Evolutionary conservation across 2,113 vertebrate species (phyloP).

Genomic region (Cathartes aura): DNA sequence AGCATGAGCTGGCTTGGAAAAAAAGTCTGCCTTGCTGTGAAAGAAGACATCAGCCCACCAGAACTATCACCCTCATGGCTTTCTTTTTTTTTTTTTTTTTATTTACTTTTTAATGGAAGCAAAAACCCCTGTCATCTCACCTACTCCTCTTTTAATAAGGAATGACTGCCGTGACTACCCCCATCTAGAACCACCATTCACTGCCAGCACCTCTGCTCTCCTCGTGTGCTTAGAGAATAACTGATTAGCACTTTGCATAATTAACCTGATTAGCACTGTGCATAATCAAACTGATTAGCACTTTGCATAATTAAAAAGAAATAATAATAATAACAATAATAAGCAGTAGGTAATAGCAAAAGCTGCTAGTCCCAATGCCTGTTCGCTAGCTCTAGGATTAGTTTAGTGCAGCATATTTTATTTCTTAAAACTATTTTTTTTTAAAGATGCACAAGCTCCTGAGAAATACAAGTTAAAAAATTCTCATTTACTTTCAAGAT

Average conservation of each 20-base stretch:
- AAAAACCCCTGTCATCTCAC: constrained; percentile 76
- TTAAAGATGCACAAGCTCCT: constrained; percentile 44
- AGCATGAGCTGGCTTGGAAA: constrained; percentile 54
- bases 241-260: constrained; percentile 91
- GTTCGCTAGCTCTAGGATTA: constrained; percentile 75
- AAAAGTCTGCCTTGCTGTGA: constrained; percentile 68
- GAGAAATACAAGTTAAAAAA: neutral
- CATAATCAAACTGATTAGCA: constrained; percentile 92
- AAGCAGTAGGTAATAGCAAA: constrained; percentile 86
- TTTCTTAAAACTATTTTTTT: constrained; percentile 58
- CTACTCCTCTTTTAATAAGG: constrained; percentile 80
- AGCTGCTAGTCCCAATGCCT: constrained; percentile 79
- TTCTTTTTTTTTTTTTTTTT: neutral
- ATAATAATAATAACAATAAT: constrained; percentile 90
- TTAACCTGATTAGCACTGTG: constrained; percentile 90
- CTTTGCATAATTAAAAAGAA: constrained; percentile 91
- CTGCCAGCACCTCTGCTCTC: constrained; percentile 86
- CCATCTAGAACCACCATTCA: constrained; percentile 83
- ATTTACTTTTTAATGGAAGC: constrained; percentile 69
- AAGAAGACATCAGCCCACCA: constrained; percentile 51
- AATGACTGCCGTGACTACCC: constrained; percentile 85
- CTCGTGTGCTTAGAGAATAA: constrained; percentile 85
- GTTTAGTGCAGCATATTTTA: constrained; percentile 68
- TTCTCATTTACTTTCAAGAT: neutral
- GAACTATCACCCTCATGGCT: constrained; percentile 55